Evolutionary conservation across 2,888 invertebrate genomes (phyloP).

Genomic region (Pyralis farinalis): DNA sequence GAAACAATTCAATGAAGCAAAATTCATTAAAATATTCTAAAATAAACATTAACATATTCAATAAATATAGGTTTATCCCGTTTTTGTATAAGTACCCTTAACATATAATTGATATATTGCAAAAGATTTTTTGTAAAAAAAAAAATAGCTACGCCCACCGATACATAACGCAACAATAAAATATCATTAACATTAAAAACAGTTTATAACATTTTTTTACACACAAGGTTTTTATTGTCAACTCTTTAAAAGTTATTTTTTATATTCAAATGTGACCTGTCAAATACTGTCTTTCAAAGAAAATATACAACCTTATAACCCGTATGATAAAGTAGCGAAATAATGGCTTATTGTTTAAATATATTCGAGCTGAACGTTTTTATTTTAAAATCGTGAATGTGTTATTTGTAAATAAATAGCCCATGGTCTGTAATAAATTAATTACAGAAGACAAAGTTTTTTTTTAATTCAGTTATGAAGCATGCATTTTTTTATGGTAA

Average conservation of each 20-base stretch:
- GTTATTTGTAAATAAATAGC: too few species aligned
- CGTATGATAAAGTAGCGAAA: slow-evolving; percentile 19
- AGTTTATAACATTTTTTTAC: slow-evolving; percentile 17
- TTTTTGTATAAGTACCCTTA: too few species aligned
- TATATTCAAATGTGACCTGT: slow-evolving; percentile 17
- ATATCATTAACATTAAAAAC: slow-evolving; percentile 10
- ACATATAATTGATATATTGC: too few species aligned
- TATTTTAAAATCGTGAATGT: neutral
- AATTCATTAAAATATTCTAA: too few species aligned
- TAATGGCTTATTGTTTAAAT: neutral
- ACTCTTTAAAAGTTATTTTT: slow-evolving; percentile 13
- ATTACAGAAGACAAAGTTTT: too few species aligned
- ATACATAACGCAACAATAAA: slow-evolving; percentile 5
- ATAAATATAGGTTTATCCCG: too few species aligned
- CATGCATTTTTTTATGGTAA: too few species aligned
- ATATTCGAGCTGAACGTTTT: slow-evolving; percentile 5
- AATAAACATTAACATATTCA: too few species aligned
- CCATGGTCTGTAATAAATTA: too few species aligned
- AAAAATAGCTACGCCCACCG: slow-evolving; percentile 7
- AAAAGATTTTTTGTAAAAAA: neutral
- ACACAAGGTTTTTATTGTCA: slow-evolving; percentile 19
- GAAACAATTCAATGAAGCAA: too few species aligned
- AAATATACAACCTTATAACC: slow-evolving; percentile 24
- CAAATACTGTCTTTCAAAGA: slow-evolving; percentile 9
- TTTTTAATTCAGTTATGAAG: too few species aligned